A percentile compares a stretch with the other conserved stretches of the same genome.
Evolutionary conservation across 2,888 invertebrate genomes (phyloP).

Genomic region (Bugulina stolonifera): DNA sequence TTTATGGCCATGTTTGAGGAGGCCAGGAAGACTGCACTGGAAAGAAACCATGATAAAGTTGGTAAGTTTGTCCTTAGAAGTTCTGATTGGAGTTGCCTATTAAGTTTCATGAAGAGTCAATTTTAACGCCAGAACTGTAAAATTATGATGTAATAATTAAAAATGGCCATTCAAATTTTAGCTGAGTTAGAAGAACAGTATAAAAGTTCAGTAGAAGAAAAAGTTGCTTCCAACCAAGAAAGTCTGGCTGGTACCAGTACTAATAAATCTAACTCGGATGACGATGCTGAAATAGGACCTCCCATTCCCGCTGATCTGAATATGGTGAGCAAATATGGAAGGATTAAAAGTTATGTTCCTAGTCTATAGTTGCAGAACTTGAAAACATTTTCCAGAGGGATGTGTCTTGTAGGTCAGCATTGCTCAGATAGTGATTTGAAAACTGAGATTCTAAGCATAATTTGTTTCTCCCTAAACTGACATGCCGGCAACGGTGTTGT

Average conservation of each 20-base stretch:
- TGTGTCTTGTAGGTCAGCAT: no score
- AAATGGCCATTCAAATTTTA: no score
- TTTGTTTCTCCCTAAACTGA: no score
- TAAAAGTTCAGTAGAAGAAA: neutral
- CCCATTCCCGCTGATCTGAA: conserved; percentile 27
- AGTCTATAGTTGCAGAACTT: no score
- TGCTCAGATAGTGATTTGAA: no score
- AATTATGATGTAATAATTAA: no score
- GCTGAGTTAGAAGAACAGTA: conserved; percentile 1
- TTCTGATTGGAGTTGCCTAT: neutral
- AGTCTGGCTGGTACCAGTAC: neutral
- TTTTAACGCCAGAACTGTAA: no score
- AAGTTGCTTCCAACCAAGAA: no score
- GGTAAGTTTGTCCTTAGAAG: conserved; percentile 29
- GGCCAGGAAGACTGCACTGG: conserved; percentile 54
- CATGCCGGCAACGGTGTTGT: no score
- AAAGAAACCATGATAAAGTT: conserved; percentile 37
- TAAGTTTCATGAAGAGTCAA: neutral
- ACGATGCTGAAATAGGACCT: conserved; percentile 29
- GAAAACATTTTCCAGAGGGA: no score
- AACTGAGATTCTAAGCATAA: no score
- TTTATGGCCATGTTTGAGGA: conserved; percentile 64
- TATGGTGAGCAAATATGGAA: conserved; percentile 13
- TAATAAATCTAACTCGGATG: neutral
- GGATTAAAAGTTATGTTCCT: no score